Evolutionary conservation across 2,797 vertebrate genomes (phyloP).

Genomic region (Steatocranus sp.): DNA sequence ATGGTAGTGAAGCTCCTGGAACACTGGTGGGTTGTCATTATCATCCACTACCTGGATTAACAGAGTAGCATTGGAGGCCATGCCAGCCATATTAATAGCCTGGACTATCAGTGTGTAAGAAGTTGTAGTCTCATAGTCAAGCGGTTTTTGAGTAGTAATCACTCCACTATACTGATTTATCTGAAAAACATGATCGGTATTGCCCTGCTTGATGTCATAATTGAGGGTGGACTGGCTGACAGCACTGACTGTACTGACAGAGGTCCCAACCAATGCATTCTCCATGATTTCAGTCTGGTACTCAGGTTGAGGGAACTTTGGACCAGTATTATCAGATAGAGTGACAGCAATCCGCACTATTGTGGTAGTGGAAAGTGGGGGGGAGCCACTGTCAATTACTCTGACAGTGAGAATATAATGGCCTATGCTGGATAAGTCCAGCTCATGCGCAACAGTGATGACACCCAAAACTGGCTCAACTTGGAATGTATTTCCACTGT

Average conservation of each 20-base stretch:
- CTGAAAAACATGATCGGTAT: conserved; percentile 79
- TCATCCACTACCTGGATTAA: conserved; percentile 88
- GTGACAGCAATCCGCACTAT: conserved; percentile 89
- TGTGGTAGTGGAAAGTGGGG: conserved; percentile 85
- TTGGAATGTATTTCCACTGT: conserved; percentile 88
- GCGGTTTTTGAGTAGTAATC: conserved; percentile 82
- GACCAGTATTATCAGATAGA: conserved; percentile 90
- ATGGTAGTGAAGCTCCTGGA: conserved; percentile 83
- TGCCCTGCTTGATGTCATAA: conserved; percentile 89
- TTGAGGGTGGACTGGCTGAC: conserved; percentile 91
- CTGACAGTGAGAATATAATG: conserved; percentile 92
- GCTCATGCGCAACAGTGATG: conserved; percentile 85
- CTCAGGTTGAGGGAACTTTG: conserved; percentile 88
- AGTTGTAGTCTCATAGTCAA: conserved; percentile 84
- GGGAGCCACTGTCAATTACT: conserved; percentile 87
- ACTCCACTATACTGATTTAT: conserved; percentile 97
- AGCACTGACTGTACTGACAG: conserved; percentile 84
- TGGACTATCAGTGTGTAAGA: conserved; percentile 84
- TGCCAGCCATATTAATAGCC: conserved; percentile 95
- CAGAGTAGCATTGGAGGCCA: conserved; percentile 87
- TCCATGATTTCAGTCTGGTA: conserved; percentile 92
- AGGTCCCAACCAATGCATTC: conserved; percentile 85
- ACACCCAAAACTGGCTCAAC: conserved; percentile 94
- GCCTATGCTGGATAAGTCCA: conserved; percentile 86
- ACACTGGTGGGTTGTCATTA: conserved; percentile 92